Conservation (phyloP, 2,888 invertebrate genomes). For the Creontiades dilutus region DNA sequence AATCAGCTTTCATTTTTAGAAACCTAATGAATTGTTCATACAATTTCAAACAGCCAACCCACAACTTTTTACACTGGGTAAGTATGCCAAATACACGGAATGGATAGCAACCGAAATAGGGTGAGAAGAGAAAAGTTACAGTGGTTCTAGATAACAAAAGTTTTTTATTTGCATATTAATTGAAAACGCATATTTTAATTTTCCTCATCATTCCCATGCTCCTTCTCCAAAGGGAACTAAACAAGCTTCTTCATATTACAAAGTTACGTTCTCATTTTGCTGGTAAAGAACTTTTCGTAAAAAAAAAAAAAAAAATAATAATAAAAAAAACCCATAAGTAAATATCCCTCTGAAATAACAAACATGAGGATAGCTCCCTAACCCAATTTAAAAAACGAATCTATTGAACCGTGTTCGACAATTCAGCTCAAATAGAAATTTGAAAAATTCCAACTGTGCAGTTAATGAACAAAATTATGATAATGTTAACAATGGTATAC, state of each 20-base stretch:
- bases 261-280: background rate
- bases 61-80: background rate
- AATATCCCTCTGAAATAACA: too few species aligned
- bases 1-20: background rate
- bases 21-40: background rate
- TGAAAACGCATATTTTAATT: constrained; percentile 20
- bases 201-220: background rate
- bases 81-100: background rate
- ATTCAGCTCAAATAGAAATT: too few species aligned
- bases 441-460: too few species aligned
- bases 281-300: too few species aligned
- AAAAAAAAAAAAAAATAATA: too few species aligned
- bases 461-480: too few species aligned
- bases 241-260: background rate
- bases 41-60: background rate
- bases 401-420: too few species aligned
- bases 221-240: background rate
- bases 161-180: constrained; percentile 35
- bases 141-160: background rate
- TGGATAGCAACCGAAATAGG: background rate
- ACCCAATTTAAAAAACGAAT: too few species aligned
- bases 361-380: too few species aligned
- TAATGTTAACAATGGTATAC: too few species aligned
- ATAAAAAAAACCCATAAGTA: too few species aligned
- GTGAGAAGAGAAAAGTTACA: background rate